These are phyloP conservation scores for Eristalis tenax DNA, from an alignment of 2,888 invertebrate genomes.

Conservation along the genomic window DNA sequence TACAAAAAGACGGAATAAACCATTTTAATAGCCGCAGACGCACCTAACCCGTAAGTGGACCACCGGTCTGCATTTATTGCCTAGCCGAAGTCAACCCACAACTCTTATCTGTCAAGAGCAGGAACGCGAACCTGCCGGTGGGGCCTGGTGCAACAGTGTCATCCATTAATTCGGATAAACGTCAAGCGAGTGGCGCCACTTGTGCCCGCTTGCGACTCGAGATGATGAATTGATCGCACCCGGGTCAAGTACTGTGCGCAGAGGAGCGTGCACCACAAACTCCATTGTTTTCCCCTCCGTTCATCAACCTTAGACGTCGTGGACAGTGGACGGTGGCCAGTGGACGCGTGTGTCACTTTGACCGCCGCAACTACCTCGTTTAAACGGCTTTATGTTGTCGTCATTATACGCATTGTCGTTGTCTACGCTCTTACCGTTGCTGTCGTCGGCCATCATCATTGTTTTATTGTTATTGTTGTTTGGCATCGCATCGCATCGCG, in stretches of 20 bases:
- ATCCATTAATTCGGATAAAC: slow-evolving; percentile 66
- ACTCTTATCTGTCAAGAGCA: slow-evolving; percentile 11
- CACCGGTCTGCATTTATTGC: neutral
- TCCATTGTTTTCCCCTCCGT: slow-evolving; percentile 36
- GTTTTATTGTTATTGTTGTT: slow-evolving; percentile 58
- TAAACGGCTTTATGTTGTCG: slow-evolving; percentile 23
- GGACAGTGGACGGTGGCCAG: neutral
- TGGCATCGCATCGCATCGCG: slow-evolving; percentile 35
- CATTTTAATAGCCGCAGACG: neutral
- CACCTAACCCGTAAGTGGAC: neutral
- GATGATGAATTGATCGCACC: slow-evolving; percentile 65
- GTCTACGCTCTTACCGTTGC: neutral
- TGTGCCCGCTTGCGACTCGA: slow-evolving; percentile 29
- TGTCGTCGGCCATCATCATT: slow-evolving; percentile 48
- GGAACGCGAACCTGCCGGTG: neutral
- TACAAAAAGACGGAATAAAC: neutral
- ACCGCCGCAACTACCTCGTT: slow-evolving; percentile 36
- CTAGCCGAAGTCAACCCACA: neutral
- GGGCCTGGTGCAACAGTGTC: slow-evolving; percentile 35
- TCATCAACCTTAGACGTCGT: neutral
- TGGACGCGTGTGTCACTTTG: slow-evolving; percentile 27
- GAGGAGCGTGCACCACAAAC: slow-evolving; percentile 18
- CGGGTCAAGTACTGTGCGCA: slow-evolving; percentile 42
- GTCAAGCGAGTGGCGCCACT: slow-evolving; percentile 67
- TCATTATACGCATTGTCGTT: neutral